Evolutionary conservation across 1,140 invertebrate genomes (phyloP), one percentile per base, ranked within the genome.

Genomic region (Nylanderia fulva): DNA sequence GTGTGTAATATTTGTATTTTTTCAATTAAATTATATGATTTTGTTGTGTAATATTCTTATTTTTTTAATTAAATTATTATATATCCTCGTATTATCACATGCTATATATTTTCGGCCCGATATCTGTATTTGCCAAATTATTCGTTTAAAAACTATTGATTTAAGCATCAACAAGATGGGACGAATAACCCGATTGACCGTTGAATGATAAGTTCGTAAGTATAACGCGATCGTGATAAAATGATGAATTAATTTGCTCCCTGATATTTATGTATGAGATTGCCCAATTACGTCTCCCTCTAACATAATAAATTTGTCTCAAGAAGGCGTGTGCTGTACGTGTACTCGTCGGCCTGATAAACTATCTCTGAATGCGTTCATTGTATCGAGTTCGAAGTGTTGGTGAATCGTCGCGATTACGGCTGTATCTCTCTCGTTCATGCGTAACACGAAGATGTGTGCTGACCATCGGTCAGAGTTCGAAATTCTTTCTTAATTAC

Each of bases 401-500:
- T 89, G 74, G 88, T 90, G 86, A 90, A 86, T 86, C 80, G 88
- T 27, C 39, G 79, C 29, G 87, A 89, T 89, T 90, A 79, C 72
- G 33, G 3, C 39, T 56, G 15, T 90, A 89, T 89, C 86, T 71
- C 24, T 56, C 29, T 76, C 54, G 74, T 68, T 85, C 56, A 86
- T 80, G 79, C 85, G 48, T 56, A 58, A 66, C 75, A 29, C 6
- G 24, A 58, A 54, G 85, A 90, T 86, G 74, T 76, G 42, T 66
- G 82, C 60, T 76, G 85, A 77, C 33, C 74, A 72, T 27, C 58
- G 87, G 88, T 89, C 88, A 87, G 83, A 90, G 88, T 87, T 89
- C 88, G 80, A 77, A 39, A 87, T 72, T 88, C 63, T 87, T 89
- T 82, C 80, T 90, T 87, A 90, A 90, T 90, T 90, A 84, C 75